phyloP scores from a whole-genome alignment of 2,113 vertebrate genomes.

The Oxyruncus cristatus region DNA sequence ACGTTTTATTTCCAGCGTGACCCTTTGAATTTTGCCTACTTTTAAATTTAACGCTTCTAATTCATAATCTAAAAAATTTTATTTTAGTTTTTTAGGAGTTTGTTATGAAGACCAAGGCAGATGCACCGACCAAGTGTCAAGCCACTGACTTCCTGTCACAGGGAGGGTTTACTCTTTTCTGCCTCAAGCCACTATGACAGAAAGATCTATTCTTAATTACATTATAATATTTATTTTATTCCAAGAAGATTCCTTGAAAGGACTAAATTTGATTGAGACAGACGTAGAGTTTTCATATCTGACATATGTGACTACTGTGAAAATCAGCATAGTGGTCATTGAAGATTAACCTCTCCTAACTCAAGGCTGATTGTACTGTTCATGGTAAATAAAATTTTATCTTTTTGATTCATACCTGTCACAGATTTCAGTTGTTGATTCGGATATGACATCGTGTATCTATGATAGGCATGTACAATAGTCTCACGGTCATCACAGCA shows the following conservation, averaged over 20 bases:
- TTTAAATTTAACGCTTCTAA: not conserved
- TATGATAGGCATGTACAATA: not conserved
- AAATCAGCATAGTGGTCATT: not conserved
- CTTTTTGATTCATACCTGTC: not conserved
- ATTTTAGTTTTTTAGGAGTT: not conserved
- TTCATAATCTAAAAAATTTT: not conserved
- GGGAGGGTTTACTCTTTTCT: not conserved
- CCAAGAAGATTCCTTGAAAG: not conserved
- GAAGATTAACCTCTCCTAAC: not conserved
- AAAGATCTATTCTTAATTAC: not conserved
- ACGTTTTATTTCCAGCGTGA: not conserved
- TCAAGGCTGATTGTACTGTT: not conserved
- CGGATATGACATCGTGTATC: not conserved
- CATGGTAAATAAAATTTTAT: not conserved
- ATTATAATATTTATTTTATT: not conserved
- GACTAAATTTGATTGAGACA: not conserved
- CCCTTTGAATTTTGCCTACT: not conserved
- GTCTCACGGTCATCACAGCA: not conserved
- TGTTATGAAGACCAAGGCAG: not conserved
- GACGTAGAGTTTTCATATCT: not conserved
- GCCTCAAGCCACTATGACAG: not conserved
- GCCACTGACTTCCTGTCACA: not conserved
- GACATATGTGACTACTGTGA: not conserved
- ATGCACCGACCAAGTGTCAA: not conserved
- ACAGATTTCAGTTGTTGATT: not conserved